phyloP scores from a whole-genome alignment of 2,797 vertebrate species.

The Microctenopoma lineatum region DNA sequence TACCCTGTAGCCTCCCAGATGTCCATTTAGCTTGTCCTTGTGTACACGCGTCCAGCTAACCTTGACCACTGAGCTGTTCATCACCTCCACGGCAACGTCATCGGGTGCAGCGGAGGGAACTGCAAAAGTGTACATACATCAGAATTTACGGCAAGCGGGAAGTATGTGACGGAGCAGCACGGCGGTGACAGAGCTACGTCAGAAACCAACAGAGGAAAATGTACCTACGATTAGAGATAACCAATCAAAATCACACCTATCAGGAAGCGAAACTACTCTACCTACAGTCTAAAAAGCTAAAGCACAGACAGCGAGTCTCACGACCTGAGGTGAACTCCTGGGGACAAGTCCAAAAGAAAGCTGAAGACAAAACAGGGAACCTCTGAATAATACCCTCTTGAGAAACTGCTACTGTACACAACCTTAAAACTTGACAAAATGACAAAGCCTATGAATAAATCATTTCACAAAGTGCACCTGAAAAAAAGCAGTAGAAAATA shows the following conservation, averaged over 20 bases:
- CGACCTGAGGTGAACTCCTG: constrained; percentile 81
- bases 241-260: constrained; percentile 3
- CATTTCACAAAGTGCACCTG: neutral
- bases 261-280: neutral
- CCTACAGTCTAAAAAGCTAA: constrained; percentile 15
- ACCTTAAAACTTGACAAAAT: constrained; percentile 2
- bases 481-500: neutral
- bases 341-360: constrained; percentile 83
- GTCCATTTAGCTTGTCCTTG: constrained; percentile 93
- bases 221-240: constrained; percentile 1
- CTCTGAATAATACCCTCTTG: neutral
- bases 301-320: constrained; percentile 20
- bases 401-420: neutral
- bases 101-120: constrained; percentile 92
- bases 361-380: constrained; percentile 71
- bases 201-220: neutral
- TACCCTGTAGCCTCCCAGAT: constrained; percentile 95
- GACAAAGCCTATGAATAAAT: constrained; percentile 11
- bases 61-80: constrained; percentile 90
- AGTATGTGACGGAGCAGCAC: constrained; percentile 13
- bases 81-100: constrained; percentile 84
- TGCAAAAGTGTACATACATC: constrained; percentile 71
- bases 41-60: constrained; percentile 91
- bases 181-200: neutral
- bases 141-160: constrained; percentile 19